Evolutionary conservation across 2,888 invertebrate genomes (phyloP), one percentile per base, ranked within the genome.

Genomic region (Electrophaes corylata): DNA sequence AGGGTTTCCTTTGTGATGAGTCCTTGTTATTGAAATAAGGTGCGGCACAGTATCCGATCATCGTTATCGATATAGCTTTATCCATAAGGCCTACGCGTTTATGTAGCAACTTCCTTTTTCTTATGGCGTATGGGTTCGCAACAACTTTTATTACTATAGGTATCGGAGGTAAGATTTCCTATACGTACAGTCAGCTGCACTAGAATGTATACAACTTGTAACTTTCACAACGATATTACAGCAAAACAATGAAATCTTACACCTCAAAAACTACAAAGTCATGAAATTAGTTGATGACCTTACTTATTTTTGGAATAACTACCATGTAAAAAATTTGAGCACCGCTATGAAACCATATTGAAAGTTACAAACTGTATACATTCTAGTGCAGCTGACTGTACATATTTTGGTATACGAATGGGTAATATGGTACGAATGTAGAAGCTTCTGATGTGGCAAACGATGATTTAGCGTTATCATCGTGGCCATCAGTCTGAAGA

Each of bases 11-110:
- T 79, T 77, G 80, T 76, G 75, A 72, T 67, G 70, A 70, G 76
- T 74, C 81, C 78, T 84, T 85, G 83, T 81, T 86, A 88, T 88
- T 87, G 86, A 86, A 86, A 86, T 86, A 85, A 86, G 84, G 80
- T 75, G 79, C 65, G 71, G 71, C 70, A 75, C 63, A 73, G 75
- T 78, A 81, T 79, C 81, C 81, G 79, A 76, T 76, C 75, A 67
- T 70, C 72, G 79, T 81, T 83, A 80, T 81, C 81, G 83, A 75
- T 79, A 76, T 73, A 70, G 77, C 81, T 81, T 76, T 76, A 79
- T 81, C 76, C 79, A 78, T 81, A 80, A 80, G 70, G 73, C 71
- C 72, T 66, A 72, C 65, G 63, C 69, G 76, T 79, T 77, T 76
- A 74, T 72, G 71, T 70, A 71, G 68, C 73, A 71, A 72, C 78